Conservation (phyloP, 2,113 vertebrate species). For the Bufo gargarizans region DNA sequence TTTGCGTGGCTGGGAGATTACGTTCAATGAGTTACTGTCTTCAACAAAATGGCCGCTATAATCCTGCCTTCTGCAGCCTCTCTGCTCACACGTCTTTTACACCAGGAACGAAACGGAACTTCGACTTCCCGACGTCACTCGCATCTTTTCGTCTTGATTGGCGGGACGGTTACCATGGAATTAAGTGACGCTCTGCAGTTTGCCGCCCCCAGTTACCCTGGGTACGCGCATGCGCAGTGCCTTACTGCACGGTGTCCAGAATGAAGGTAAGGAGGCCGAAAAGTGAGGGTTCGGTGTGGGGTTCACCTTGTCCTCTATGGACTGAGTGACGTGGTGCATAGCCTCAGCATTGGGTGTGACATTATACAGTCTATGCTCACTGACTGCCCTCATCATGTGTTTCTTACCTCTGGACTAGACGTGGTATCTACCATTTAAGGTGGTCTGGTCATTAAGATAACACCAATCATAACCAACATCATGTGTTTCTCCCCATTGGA, state of each 20-base stretch:
- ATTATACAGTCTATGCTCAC: too few relatives aligned
- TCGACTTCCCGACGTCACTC: background rate
- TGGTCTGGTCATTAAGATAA: too few relatives aligned
- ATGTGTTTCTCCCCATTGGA: too few relatives aligned
- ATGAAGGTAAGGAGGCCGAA: slow-evolving; percentile 62
- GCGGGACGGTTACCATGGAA: slow-evolving; percentile 24
- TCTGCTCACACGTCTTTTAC: background rate
- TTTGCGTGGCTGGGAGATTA: background rate
- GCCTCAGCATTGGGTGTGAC: too few relatives aligned
- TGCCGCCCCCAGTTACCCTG: background rate
- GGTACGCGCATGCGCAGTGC: slow-evolving; percentile 59
- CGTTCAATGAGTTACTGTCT: background rate
- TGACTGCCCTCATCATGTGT: too few relatives aligned
- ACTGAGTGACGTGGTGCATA: too few relatives aligned
- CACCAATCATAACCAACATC: background rate
- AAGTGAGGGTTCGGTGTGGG: background rate
- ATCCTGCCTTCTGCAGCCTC: too few relatives aligned
- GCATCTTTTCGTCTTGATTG: background rate
- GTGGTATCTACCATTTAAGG: background rate
- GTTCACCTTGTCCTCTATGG: background rate
- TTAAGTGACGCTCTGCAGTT: background rate
- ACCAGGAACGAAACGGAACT: background rate
- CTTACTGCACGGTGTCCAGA: background rate
- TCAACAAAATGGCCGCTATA: background rate
- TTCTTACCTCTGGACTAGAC: too few relatives aligned